phyloP scores from a whole-genome alignment of 2,888 invertebrate species.

The Lithophane ornitopus region DNA sequence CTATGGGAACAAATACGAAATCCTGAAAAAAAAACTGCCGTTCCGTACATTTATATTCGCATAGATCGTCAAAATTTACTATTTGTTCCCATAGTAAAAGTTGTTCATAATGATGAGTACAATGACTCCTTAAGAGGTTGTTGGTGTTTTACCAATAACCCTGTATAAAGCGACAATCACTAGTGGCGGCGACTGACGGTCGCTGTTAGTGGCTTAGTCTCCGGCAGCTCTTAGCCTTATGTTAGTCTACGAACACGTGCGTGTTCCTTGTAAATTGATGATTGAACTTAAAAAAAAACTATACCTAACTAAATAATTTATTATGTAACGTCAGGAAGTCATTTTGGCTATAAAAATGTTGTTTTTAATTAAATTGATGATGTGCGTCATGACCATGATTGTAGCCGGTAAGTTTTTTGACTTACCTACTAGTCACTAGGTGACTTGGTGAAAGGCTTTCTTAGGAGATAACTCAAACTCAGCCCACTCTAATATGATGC shows the following conservation, averaged over 20 bases:
- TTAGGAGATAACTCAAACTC: not conserved
- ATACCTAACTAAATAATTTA: not conserved
- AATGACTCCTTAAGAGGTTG: no score
- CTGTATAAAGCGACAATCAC: not conserved
- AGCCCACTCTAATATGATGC: not conserved
- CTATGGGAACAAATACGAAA: no score
- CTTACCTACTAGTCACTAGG: not conserved
- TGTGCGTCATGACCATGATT: slow-evolving; percentile 15
- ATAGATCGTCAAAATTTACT: no score
- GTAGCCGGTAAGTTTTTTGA: slow-evolving; percentile 41
- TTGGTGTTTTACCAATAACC: no score
- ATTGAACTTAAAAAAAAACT: slow-evolving; percentile 16
- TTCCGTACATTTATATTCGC: no score
- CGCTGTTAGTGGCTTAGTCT: slow-evolving; percentile 9
- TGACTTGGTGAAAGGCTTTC: not conserved
- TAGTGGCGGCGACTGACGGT: not conserved
- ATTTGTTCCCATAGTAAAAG: no score
- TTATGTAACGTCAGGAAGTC: slow-evolving; percentile 27
- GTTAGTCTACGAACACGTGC: slow-evolving; percentile 4
- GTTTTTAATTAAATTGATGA: slow-evolving; percentile 40
- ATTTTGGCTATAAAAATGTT: slow-evolving; percentile 34
- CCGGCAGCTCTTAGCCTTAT: slow-evolving; percentile 8
- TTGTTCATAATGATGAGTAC: no score
- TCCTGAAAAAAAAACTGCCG: no score
- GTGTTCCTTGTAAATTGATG: not conserved